phyloP scores from a whole-genome alignment of 2,888 invertebrate genomes.

The Sclerodermus sp. region DNA sequence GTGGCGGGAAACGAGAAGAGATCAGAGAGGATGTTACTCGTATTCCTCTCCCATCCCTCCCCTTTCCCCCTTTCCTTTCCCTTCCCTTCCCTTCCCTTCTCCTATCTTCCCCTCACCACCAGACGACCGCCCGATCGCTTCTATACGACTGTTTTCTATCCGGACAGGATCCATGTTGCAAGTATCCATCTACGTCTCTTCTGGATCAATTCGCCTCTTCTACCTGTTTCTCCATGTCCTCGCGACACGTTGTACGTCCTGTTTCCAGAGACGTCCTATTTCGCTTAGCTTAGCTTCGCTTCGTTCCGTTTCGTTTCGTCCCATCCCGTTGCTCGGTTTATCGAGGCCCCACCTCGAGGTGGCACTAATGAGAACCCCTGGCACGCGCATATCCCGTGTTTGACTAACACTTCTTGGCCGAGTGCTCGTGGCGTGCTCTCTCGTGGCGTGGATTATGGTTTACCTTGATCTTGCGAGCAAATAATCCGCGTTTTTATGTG shows the following conservation, averaged over 20 bases:
- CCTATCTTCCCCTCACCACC: too few species aligned
- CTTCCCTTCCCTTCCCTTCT: too few species aligned
- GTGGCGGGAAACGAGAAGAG: slow-evolving; percentile 19
- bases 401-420: slow-evolving; percentile 39
- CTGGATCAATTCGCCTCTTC: too few species aligned
- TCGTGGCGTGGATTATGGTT: slow-evolving; percentile 26
- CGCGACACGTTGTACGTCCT: neutral
- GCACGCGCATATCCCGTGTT: slow-evolving; percentile 30
- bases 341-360: too few species aligned
- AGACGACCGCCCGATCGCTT: neutral
- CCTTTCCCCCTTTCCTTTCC: neutral
- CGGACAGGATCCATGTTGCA: too few species aligned
- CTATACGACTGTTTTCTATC: too few species aligned
- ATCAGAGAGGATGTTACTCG: slow-evolving; percentile 28
- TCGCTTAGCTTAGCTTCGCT: too few species aligned
- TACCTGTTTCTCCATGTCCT: neutral
- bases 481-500: slow-evolving; percentile 41
- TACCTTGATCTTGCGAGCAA: slow-evolving; percentile 33
- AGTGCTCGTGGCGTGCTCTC: slow-evolving; percentile 21
- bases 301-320: too few species aligned
- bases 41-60: slow-evolving; percentile 11
- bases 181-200: too few species aligned
- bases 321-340: too few species aligned
- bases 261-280: neutral
- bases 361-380: slow-evolving; percentile 34